Base-by-base conservation (phyloP, 64 coral and sea anemone species). In the Montipora sp. region DNA sequence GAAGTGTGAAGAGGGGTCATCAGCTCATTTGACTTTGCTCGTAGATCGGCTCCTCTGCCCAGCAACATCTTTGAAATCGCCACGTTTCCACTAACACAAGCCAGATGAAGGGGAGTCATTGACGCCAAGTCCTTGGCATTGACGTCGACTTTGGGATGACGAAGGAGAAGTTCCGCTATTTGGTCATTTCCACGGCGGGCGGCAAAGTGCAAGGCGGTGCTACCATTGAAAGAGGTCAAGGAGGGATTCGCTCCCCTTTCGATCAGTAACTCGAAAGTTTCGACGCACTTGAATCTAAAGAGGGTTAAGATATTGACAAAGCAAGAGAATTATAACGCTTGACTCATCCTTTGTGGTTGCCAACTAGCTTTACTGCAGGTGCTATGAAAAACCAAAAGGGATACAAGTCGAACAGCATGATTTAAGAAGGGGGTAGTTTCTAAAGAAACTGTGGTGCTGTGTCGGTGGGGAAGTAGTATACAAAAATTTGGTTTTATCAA, bases 1-100 rank as follows among this genome's bases (percentile, higher is more conserved):
- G 90, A 80, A 23, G 71, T 77, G 45, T 92, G 90, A 27, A 92
- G 80, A 74, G 82, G 69, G 14, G 80, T 83, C 72, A 92, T 84
- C 12, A 84, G 73, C 45, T 92, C 90, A 14, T 73, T 53, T 45
- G 80, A 73, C 13, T 83, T 83, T 16, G 90, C 80, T n/a, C 74
- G 57, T 58, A 92, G 67, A 20, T 84, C 72, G 3, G 90, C 90
- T 14, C 80, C 80, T n/a, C 59, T 49, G 3, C 24, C 69, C 47
- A 92, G 51, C 24, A 92, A 79, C 61, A 85, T 84, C 73, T 77
- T 73, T 61, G 57, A 75, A 84, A 84, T 72, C 2, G 71, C 90
- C 1, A 20, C 9, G 50, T 92, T 72, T 44, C 90, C 90, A 84
- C 82, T 84, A 19, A 63, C 8, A 77, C 80, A 84, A 51, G 90